A percentile compares a stretch with the other conserved stretches of the same genome.
phyloP scores from a whole-genome alignment of 2,888 invertebrate genomes.

The Tetropium fuscum region DNA sequence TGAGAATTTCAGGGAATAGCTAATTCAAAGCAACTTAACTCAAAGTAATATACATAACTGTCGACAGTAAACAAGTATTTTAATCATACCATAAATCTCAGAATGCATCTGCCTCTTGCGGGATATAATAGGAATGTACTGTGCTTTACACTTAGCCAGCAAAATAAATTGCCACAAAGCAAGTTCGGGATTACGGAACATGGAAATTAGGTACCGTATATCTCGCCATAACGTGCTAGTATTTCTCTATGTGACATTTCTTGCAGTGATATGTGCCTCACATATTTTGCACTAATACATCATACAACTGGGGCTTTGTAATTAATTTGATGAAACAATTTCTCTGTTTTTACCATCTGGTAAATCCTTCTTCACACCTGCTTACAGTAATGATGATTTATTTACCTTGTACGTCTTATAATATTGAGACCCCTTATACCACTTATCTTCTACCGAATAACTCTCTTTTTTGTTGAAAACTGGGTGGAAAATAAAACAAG shows the following conservation, averaged over 20 bases:
- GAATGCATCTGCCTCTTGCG: constrained; percentile 30
- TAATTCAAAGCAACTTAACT: not conserved
- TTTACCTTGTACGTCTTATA: no score
- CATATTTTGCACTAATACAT: not conserved
- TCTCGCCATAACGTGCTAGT: constrained; percentile 21
- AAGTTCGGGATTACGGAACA: constrained; percentile 32
- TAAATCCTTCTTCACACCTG: no score
- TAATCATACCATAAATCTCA: constrained; percentile 15
- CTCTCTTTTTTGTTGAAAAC: no score
- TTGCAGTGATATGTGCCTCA: constrained; percentile 11
- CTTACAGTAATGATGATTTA: no score
- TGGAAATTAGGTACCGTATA: constrained; percentile 33
- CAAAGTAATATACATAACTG: not conserved
- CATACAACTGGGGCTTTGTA: not conserved
- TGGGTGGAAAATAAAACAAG: no score
- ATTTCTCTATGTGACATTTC: constrained; percentile 20
- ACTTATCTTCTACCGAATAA: no score
- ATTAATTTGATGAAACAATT: not conserved
- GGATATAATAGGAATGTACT: constrained; percentile 37
- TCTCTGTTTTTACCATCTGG: no score
- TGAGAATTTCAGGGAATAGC: not conserved
- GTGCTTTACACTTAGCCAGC: constrained; percentile 29
- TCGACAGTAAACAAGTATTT: not conserved
- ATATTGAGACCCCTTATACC: no score
- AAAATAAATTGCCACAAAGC: constrained; percentile 28